Evolutionary conservation across 2,888 invertebrate genomes (phyloP), one percentile per base, ranked within the genome.

Genomic region (Andrena dorsata): DNA sequence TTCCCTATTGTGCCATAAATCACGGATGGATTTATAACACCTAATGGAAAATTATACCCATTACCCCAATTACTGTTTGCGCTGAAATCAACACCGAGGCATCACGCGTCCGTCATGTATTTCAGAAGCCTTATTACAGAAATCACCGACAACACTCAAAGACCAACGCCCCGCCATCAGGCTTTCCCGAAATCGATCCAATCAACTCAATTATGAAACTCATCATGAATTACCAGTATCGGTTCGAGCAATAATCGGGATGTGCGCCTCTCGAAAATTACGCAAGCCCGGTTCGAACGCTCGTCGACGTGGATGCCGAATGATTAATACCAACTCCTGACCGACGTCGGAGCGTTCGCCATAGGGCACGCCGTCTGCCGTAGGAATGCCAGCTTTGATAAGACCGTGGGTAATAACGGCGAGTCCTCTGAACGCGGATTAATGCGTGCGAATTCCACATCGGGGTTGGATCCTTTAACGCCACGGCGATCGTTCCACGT

Each of bases 381-480:
- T 64, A 69, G 63, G 69, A 69, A 76, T 63, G 26, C 65, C 60
- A 70, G 35, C 49, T 65, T 76, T 56, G 76, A 76, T 79, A 49
- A 76, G 56, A 79, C 28, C 20, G 23, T 8, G n/a, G 30, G 32
- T 41, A 69, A 65, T 51, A 76, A 70, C 35, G 10, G 23, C 2
- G 64, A 58, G 68, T 64, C 30, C 64, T 30, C 8, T 0, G 41
- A 53, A 30, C 60, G 23, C 47, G 61, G 26, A 66, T 78, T 68
- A 80, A 72, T 41, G 68, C 49, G 69, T 64, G 47, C 47, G 61
- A 68, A 80, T 80, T 76, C 49, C 66, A 41, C 41, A 63, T 66
- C 56, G 26, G 53, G 26, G 28, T 26, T 2, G 53, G 41, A 64
- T n/a, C 68, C 28, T 49, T 63, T 63, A 13, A 26, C 35, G 28